A percentile compares a stretch with the other conserved stretches of the same genome.
Conservation (phyloP, 2,797 vertebrate species). For the Hoplostethus mediterraneus region DNA sequence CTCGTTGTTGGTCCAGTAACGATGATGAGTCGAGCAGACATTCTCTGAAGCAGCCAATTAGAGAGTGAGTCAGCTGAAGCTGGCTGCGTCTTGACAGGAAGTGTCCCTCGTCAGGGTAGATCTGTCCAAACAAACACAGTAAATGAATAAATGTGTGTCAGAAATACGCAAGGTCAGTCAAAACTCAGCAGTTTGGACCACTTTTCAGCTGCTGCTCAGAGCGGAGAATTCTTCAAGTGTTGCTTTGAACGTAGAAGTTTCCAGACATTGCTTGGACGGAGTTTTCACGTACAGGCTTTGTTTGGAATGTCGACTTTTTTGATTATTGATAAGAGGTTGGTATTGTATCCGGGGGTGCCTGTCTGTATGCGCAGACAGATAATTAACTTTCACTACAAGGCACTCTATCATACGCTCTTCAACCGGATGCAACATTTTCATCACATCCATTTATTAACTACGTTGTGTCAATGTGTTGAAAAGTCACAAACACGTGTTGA, state of each 20-base stretch:
- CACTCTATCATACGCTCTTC: no score
- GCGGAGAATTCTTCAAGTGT: no score
- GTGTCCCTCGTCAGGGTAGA: conserved; percentile 97
- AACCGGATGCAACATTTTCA: no score
- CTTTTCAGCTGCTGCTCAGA: not conserved
- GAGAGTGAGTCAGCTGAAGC: conserved; percentile 91
- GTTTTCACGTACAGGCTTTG: not conserved
- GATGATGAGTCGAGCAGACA: conserved; percentile 89
- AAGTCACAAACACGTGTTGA: no score
- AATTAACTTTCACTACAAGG: no score
- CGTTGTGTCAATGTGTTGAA: no score
- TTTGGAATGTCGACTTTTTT: not conserved
- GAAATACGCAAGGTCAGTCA: not conserved
- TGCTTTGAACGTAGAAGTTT: not conserved
- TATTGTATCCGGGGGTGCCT: no score
- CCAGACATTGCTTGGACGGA: not conserved
- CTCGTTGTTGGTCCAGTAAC: conserved; percentile 88
- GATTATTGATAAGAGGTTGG: no score
- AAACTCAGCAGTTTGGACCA: not conserved
- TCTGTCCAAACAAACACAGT: conserved; percentile 76
- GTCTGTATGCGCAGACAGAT: no score
- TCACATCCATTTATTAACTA: no score
- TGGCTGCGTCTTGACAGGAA: conserved; percentile 90
- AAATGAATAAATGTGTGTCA: not conserved
- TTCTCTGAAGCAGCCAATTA: conserved; percentile 92